These are phyloP conservation scores for Geococcyx californianus DNA, from an alignment of 2,113 vertebrate genomes.

Conservation along the genomic window DNA sequence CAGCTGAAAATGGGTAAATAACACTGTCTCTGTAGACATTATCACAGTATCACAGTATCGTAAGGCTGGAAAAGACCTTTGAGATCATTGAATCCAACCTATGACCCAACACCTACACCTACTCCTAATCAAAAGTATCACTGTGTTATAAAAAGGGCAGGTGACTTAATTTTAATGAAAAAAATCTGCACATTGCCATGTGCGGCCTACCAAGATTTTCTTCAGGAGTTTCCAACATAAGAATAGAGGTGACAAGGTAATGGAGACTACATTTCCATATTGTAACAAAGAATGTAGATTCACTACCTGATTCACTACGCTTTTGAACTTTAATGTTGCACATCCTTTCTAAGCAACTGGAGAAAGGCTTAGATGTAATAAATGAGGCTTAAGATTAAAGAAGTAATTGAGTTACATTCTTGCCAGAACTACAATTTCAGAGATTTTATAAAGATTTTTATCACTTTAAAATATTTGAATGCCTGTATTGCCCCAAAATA, in stretches of 20 bases:
- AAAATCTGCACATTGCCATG: background rate
- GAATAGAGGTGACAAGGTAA: background rate
- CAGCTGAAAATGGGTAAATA: background rate
- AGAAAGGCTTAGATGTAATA: background rate
- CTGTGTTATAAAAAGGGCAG: background rate
- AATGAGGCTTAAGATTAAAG: background rate
- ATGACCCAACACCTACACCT: no score
- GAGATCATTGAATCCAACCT: no score
- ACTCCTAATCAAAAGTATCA: no score
- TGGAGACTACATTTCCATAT: background rate
- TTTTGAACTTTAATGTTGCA: background rate
- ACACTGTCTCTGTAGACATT: background rate
- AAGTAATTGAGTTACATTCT: background rate
- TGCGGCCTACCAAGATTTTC: background rate
- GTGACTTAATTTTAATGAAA: background rate
- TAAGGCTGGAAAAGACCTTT: no score
- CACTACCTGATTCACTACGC: background rate
- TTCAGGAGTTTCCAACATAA: background rate
- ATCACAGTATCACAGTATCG: no score
- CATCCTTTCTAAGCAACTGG: background rate
- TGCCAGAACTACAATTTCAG: background rate
- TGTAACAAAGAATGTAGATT: background rate
- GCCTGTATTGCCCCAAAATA: background rate
- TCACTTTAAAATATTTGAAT: background rate
- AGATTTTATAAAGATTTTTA: background rate